These are phyloP conservation scores for Pelmatolapia mariae DNA, from an alignment of 2,113 vertebrate genomes.

Conservation along the genomic window DNA sequence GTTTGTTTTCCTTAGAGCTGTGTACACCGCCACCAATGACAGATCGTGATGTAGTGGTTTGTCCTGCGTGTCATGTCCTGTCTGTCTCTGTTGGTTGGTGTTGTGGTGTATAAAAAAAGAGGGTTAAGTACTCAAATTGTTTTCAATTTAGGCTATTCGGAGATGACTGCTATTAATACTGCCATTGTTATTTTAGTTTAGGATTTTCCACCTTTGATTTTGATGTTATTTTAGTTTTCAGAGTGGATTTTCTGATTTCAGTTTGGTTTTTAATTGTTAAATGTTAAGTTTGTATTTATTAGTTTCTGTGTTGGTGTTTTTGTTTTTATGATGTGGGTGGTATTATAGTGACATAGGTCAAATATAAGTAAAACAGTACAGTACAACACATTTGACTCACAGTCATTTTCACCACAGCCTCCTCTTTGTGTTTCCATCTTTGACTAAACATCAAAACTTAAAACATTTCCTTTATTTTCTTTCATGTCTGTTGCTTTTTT, in stretches of 20 bases:
- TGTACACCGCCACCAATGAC: accelerated
- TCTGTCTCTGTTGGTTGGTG: background rate
- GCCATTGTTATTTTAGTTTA: background rate
- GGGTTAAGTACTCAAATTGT: background rate
- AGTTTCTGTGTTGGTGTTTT: background rate
- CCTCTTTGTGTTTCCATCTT: background rate
- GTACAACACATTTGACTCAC: background rate
- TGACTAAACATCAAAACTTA: background rate
- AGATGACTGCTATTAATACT: background rate
- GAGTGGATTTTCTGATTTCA: background rate
- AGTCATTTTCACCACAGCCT: background rate
- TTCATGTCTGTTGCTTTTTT: background rate
- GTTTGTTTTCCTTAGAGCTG: background rate
- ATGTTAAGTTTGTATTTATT: background rate
- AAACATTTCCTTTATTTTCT: background rate
- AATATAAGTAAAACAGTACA: background rate
- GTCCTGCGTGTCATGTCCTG: accelerated
- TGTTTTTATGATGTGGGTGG: background rate
- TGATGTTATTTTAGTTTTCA: background rate
- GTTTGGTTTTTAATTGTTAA: background rate
- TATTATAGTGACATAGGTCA: background rate
- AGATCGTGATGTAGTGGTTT: background rate
- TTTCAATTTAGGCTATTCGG: background rate
- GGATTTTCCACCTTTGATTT: background rate
- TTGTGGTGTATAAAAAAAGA: background rate